Evolutionary conservation across 2,888 invertebrate species (phyloP), one percentile per base, ranked within the genome.

Genomic region (Syrphus vitripennis): DNA sequence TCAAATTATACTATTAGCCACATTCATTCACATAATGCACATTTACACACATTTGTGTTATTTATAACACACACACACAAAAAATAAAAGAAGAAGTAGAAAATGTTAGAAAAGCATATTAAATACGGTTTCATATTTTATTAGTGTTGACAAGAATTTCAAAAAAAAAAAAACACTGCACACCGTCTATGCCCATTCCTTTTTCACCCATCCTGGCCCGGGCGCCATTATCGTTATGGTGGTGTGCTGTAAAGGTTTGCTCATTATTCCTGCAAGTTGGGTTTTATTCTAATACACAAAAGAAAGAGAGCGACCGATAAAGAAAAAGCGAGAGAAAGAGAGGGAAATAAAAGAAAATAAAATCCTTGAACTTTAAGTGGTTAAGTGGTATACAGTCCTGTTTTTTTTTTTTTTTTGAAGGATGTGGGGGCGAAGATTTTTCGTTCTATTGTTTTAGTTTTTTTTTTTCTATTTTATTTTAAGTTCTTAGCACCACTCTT

Each of bases 291-390:
- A 4, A n/a, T 6, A 29, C 67, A 50, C 12, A 10, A 0, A 50
- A 2, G 37, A 34, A 34, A 21, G 2, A 3, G 4, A 21, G 40
- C 7, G 9, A 24, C n/a, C n/a, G 40, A 4, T 1, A n/a, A 12
- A 37, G 45, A n/a, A 40, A n/a, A 16, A 34, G 34, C 7, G 29
- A 21, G 19, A 31, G 21, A 59, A 0, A 12, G 19, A 19, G 19
- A 59, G 34, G 12, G 16, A 21, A 0, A 31, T 14, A 5, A 3
- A 34, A 26, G n/a, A 19, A 50, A 12, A 63, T 61, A 37, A 53
- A 69, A 72, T 78, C 86, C 86, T 86, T 86, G 86, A 86, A 86
- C 86, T 82, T 82, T 78, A 74, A 53, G 69, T 72, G 71, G 69
- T 48, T 57, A 65, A 65, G 55, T 65, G 72, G 67, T 67, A 50